Conservation (phyloP, 2,888 invertebrate genomes). For the Chouioia cunea region DNA sequence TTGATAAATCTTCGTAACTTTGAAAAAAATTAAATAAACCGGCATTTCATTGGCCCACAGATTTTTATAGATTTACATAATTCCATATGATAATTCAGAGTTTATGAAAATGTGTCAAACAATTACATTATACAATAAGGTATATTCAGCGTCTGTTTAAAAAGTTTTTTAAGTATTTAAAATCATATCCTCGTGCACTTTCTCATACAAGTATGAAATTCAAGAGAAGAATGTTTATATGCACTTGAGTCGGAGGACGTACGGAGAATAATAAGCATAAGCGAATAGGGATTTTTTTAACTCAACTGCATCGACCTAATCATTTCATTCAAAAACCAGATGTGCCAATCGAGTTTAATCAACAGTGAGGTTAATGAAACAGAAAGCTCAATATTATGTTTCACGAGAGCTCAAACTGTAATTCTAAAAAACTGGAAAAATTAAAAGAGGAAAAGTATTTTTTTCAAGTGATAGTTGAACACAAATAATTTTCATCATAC, state of each 20-base stretch:
- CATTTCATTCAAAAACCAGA: slow-evolving; percentile 14
- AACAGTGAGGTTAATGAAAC: neutral
- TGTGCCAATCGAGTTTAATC: slow-evolving; percentile 12
- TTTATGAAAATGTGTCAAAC: no score
- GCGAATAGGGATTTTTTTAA: slow-evolving; percentile 18
- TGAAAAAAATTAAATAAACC: no score
- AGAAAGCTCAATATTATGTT: neutral
- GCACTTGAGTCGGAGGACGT: no score
- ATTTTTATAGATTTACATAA: no score
- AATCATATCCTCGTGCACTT: slow-evolving; percentile 5
- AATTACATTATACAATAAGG: no score
- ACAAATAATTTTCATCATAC: slow-evolving; percentile 1
- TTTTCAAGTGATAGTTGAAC: slow-evolving; percentile 41
- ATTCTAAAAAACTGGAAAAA: slow-evolving; percentile 48
- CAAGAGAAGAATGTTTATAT: neutral
- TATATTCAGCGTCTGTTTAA: no score
- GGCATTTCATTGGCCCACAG: no score
- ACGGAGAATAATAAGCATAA: neutral
- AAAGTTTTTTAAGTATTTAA: no score
- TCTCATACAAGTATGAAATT: slow-evolving; percentile 31
- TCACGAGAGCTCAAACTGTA: slow-evolving; percentile 6
- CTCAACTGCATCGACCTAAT: neutral
- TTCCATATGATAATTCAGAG: no score
- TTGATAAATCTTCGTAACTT: no score
- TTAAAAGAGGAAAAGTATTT: slow-evolving; percentile 62